phyloP scores from a whole-genome alignment of 2,888 invertebrate genomes.

The Tetragnatha montana region DNA sequence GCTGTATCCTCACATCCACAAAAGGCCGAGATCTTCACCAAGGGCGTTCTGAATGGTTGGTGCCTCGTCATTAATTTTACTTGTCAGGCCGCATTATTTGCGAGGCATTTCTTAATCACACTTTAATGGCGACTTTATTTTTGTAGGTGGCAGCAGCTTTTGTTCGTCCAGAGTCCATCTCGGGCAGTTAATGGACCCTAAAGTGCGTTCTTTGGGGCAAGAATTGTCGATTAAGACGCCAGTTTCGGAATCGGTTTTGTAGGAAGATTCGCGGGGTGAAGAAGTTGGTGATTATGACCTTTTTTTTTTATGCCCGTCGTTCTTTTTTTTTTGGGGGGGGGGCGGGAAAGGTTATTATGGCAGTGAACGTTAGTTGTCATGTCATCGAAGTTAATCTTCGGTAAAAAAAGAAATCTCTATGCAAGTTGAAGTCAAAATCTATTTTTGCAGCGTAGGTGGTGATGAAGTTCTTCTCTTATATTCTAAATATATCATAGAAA shows the following conservation, averaged over 20 bases:
- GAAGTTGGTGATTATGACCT: not conserved
- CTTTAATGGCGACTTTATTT: constrained; percentile 61
- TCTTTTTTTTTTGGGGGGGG: not conserved
- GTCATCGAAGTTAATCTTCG: not conserved
- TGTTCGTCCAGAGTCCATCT: constrained; percentile 39
- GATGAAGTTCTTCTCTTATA: no score
- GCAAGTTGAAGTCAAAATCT: no score
- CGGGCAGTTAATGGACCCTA: constrained; percentile 54
- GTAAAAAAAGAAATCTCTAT: no score
- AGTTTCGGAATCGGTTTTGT: not conserved
- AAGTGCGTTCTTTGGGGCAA: constrained; percentile 13
- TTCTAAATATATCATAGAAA: no score
- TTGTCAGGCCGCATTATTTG: constrained; percentile 62
- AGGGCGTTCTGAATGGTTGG: constrained; percentile 27
- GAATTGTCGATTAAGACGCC: constrained; percentile 41
- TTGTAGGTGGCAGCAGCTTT: constrained; percentile 42
- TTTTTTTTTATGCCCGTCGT: not conserved
- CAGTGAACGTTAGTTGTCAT: not conserved
- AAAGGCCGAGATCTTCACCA: not conserved
- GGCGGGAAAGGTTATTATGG: not conserved
- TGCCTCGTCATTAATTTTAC: constrained; percentile 50
- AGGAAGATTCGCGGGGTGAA: not conserved
- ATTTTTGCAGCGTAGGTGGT: no score
- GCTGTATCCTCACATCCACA: constrained; percentile 28
- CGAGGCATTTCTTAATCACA: constrained; percentile 58